A percentile compares a stretch with the other conserved stretches of the same genome.
These are phyloP conservation scores for Mallotus villosus DNA, from an alignment of 2,797 vertebrate species.

Conservation along the genomic window DNA sequence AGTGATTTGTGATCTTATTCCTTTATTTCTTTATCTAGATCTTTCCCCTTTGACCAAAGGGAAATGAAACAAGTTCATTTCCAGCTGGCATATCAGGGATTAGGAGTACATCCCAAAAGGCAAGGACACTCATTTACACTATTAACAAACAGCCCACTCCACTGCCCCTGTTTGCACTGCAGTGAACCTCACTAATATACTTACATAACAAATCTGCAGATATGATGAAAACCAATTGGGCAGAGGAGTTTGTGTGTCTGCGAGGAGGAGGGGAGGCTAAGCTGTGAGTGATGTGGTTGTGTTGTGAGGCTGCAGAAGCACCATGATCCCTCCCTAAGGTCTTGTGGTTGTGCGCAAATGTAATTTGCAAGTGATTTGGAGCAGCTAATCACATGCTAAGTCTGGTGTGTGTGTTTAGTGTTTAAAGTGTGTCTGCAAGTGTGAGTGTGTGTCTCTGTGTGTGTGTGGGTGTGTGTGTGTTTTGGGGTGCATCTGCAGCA, in stretches of 20 bases:
- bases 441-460: neutral
- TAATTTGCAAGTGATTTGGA: conserved; percentile 31
- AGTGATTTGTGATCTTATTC: no score
- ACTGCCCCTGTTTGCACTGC: no score
- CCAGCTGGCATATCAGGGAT: no score
- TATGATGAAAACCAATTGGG: conserved; percentile 5
- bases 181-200: no score
- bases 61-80: no score
- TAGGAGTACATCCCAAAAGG: no score
- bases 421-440: neutral
- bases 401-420: conserved; percentile 8
- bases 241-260: neutral
- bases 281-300: neutral
- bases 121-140: no score
- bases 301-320: neutral
- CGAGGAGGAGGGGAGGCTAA: neutral
- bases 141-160: no score
- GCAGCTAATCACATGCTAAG: conserved; percentile 48
- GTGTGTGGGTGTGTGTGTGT: conserved; percentile 20
- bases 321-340: neutral
- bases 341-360: neutral
- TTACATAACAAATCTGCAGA: no score
- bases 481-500: no score
- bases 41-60: no score
- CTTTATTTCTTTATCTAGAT: no score